Conservation (phyloP, 2,888 invertebrate genomes). For the Monopis laevigella region DNA sequence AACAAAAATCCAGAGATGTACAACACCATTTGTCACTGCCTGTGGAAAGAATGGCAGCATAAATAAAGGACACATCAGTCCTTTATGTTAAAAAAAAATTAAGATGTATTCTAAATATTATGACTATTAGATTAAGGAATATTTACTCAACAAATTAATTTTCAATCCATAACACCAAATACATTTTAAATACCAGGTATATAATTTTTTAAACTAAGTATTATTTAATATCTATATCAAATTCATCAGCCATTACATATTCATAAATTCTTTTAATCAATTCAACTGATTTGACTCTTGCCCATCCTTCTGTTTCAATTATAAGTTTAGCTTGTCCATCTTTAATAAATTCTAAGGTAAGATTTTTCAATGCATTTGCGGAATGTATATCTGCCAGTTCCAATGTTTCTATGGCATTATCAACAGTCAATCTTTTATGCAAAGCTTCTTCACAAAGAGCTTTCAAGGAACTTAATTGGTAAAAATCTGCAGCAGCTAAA, state of each 20-base stretch:
- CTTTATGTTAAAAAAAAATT: too few species aligned
- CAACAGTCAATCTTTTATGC: constrained; percentile 49
- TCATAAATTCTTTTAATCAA: constrained; percentile 53
- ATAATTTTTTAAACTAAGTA: neutral
- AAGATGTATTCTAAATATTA: too few species aligned
- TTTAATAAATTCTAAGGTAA: constrained; percentile 52
- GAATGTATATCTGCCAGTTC: constrained; percentile 53
- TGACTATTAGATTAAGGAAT: too few species aligned
- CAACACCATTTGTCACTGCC: too few species aligned
- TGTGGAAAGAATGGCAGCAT: too few species aligned
- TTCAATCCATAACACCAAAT: neutral
- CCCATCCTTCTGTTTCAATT: constrained; percentile 53
- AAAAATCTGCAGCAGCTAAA: constrained; percentile 53
- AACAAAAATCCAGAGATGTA: too few species aligned
- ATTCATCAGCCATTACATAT: constrained; percentile 47
- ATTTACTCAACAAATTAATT: too few species aligned
- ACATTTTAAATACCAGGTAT: neutral
- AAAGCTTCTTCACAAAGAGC: constrained; percentile 52
- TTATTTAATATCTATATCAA: constrained; percentile 40
- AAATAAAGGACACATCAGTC: neutral
- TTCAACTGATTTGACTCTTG: constrained; percentile 45
- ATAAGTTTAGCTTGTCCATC: constrained; percentile 53
- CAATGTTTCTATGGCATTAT: constrained; percentile 53
- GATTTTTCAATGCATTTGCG: constrained; percentile 39
- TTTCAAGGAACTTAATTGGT: constrained; percentile 48